These are phyloP conservation scores for Scylla paramamosain DNA, from an alignment of 1,140 invertebrate genomes.

Conservation along the genomic window DNA sequence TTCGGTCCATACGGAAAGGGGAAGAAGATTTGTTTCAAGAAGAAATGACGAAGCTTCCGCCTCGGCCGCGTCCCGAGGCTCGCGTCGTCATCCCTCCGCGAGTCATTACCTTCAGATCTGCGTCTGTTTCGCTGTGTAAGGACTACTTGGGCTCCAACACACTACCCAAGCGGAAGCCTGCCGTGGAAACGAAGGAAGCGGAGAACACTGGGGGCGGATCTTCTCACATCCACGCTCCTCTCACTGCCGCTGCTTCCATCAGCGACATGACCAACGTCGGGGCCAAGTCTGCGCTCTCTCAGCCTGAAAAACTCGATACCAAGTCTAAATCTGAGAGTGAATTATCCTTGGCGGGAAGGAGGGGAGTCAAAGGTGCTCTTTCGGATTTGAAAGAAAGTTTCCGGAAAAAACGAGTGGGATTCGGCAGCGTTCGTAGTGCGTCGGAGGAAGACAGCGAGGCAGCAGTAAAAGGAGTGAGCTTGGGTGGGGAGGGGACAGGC, in stretches of 20 bases:
- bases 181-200: conserved; percentile 52
- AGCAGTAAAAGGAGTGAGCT: not conserved
- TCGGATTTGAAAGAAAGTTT: conserved; percentile 32
- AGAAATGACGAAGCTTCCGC: conserved; percentile 43
- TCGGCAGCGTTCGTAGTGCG: not conserved
- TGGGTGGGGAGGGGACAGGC: not conserved
- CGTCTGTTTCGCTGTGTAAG: conserved; percentile 74
- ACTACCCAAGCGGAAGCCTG: conserved; percentile 71
- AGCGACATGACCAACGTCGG: conserved; percentile 70
- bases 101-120: conserved; percentile 72
- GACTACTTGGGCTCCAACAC: conserved; percentile 71
- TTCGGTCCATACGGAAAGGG: not conserved
- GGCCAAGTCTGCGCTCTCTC: conserved; percentile 56
- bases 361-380: not conserved
- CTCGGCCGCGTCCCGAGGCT: conserved; percentile 55
- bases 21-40: conserved; percentile 52
- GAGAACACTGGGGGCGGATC: conserved; percentile 34
- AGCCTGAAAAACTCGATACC: conserved; percentile 67
- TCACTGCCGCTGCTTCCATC: conserved; percentile 65
- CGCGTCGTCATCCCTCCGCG: conserved; percentile 63
- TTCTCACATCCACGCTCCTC: conserved; percentile 45
- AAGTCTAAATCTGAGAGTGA: conserved; percentile 73
- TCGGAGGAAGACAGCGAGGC: not conserved
- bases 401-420: conserved; percentile 30
- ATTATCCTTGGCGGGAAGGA: conserved; percentile 49